A percentile compares a stretch with the other conserved stretches of the same genome.
These are phyloP conservation scores for Hydrophis major DNA, from an alignment of 2,797 vertebrate genomes.

Conservation along the genomic window DNA sequence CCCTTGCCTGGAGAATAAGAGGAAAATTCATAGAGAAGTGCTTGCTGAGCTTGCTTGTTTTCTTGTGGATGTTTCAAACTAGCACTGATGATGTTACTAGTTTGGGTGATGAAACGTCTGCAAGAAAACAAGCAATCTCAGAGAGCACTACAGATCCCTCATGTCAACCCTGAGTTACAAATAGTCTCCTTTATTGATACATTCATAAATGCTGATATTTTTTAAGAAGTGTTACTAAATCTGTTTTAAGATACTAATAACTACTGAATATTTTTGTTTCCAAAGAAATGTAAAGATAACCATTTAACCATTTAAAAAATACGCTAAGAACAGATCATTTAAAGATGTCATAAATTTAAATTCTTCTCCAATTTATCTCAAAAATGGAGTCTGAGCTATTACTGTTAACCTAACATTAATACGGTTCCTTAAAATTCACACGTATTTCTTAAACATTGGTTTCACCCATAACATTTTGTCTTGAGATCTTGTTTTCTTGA, in stretches of 20 bases:
- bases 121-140: neutral
- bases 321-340: neutral
- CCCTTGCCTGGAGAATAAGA: neutral
- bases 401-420: neutral
- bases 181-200: neutral
- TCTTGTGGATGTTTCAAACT: neutral
- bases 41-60: neutral
- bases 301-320: neutral
- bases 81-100: neutral
- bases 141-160: neutral
- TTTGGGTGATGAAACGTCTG: neutral
- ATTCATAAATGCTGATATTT: neutral
- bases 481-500: neutral
- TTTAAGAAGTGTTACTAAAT: neutral
- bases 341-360: neutral
- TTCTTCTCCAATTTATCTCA: neutral
- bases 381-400: neutral
- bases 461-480: neutral
- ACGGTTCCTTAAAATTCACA: neutral
- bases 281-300: neutral
- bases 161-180: neutral
- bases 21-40: neutral
- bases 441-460: neutral
- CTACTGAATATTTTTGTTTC: neutral
- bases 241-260: neutral